phyloP scores from a whole-genome alignment of 2,113 vertebrate species.

The Trematomus loennbergii region DNA sequence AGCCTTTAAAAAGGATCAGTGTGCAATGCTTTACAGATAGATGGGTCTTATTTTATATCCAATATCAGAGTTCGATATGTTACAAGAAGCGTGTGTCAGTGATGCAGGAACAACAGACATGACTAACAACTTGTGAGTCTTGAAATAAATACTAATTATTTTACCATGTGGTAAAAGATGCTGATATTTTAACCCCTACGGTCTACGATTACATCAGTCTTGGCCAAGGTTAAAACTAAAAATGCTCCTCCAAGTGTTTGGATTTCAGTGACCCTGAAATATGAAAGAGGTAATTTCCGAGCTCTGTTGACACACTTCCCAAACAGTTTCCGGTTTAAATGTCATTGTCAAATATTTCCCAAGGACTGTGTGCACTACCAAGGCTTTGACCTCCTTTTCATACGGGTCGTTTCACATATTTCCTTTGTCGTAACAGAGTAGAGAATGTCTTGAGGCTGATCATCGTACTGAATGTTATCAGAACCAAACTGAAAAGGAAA shows the following conservation, averaged over 20 bases:
- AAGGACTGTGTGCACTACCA: slow-evolving; percentile 30
- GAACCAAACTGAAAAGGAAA: background rate
- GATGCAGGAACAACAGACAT: background rate
- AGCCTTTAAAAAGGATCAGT: slow-evolving; percentile 7
- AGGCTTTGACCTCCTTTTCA: slow-evolving; percentile 46
- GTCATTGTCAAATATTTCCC: slow-evolving; percentile 64
- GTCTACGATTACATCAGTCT: slow-evolving; percentile 30
- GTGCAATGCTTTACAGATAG: background rate
- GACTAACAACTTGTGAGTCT: background rate
- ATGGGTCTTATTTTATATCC: slow-evolving; percentile 6
- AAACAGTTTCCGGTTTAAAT: slow-evolving; percentile 68
- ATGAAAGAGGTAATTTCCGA: slow-evolving; percentile 66
- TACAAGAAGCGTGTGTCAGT: background rate
- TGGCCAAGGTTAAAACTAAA: slow-evolving; percentile 22
- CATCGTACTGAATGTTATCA: background rate
- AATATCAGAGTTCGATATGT: background rate
- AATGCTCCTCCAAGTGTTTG: slow-evolving; percentile 39
- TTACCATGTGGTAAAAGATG: background rate
- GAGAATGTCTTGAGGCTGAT: slow-evolving; percentile 6
- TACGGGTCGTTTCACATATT: slow-evolving; percentile 39
- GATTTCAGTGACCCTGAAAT: slow-evolving; percentile 27
- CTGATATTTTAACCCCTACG: slow-evolving; percentile 11
- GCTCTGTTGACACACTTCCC: slow-evolving; percentile 80
- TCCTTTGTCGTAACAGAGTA: slow-evolving; percentile 14
- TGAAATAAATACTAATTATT: background rate